Evolutionary conservation across 2,888 invertebrate species (phyloP).

Genomic region (Netelia fuscicornis): DNA sequence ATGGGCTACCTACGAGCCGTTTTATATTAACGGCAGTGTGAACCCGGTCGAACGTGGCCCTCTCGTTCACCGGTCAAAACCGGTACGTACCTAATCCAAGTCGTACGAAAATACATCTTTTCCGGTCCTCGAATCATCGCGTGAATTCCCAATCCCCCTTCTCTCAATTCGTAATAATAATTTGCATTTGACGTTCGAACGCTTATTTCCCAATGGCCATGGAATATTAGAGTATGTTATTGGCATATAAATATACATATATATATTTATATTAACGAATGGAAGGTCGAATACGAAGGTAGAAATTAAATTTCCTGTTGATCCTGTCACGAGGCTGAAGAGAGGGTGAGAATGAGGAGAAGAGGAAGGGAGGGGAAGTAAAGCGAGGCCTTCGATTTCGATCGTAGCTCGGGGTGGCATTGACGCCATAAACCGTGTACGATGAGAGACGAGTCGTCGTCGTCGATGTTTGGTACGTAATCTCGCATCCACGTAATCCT

Average conservation of each 20-base stretch:
- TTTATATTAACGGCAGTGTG: neutral
- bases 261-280: constrained; percentile 9
- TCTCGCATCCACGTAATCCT: neutral
- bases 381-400: constrained; percentile 60
- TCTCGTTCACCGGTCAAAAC: constrained; percentile 54
- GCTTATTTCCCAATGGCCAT: constrained; percentile 32
- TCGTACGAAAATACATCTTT: constrained; percentile 45
- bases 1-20: neutral
- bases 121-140: constrained; percentile 43
- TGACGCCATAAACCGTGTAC: constrained; percentile 13
- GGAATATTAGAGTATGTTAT: constrained; percentile 32
- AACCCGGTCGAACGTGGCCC: neutral
- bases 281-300: constrained; percentile 53
- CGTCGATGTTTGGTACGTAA: neutral
- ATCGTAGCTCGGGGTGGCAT: constrained; percentile 63
- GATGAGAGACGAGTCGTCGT: neutral
- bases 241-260: neutral
- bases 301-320: constrained; percentile 70
- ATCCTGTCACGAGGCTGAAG: constrained; percentile 61
- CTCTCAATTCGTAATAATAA: constrained; percentile 49
- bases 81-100: constrained; percentile 26
- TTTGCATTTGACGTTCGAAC: constrained; percentile 44
- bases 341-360: constrained; percentile 39
- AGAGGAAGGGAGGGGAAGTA: constrained; percentile 34
- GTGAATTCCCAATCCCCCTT: constrained; percentile 9